Percentiles rank a stretch among this genome's conserved stretches.
phyloP scores from a whole-genome alignment of 1,140 invertebrate species.

The Mycetomoellerius zeteki region DNA sequence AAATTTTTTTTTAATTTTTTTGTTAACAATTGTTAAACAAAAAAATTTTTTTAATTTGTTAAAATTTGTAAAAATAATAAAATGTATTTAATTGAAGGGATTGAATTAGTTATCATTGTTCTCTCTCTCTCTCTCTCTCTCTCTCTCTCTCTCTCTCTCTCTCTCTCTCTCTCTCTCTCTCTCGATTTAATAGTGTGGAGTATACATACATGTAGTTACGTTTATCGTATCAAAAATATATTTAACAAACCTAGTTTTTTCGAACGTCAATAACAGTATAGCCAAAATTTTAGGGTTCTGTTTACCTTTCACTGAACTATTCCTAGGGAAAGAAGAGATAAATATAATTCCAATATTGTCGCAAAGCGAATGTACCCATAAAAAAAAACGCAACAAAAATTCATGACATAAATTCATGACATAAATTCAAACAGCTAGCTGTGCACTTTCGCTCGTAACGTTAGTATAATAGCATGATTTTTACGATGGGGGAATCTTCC shows the following conservation, averaged over 20 bases:
- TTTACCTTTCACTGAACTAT: neutral
- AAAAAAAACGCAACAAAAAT: constrained; percentile 42
- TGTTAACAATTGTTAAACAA: too few species aligned
- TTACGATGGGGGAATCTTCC: constrained; percentile 36
- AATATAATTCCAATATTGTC: constrained; percentile 37
- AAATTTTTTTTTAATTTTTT: too few species aligned
- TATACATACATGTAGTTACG: neutral
- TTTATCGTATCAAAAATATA: neutral
- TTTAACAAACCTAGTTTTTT: neutral
- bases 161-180: too few species aligned
- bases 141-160: too few species aligned
- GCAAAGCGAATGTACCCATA: neutral
- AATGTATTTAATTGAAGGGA: too few species aligned
- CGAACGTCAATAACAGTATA: neutral
- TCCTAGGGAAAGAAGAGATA: neutral
- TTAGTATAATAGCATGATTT: constrained; percentile 8
- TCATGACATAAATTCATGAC: constrained; percentile 23
- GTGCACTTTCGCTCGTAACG: constrained; percentile 16
- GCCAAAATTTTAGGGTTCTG: neutral
- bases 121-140: too few species aligned
- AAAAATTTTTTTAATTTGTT: too few species aligned
- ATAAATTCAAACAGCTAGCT: constrained; percentile 26
- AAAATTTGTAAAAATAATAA: too few species aligned
- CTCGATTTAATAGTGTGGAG: neutral
- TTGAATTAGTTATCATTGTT: too few species aligned